Conservation (phyloP, 2,797 vertebrate species). For the Rhyacichthys aspro region DNA sequence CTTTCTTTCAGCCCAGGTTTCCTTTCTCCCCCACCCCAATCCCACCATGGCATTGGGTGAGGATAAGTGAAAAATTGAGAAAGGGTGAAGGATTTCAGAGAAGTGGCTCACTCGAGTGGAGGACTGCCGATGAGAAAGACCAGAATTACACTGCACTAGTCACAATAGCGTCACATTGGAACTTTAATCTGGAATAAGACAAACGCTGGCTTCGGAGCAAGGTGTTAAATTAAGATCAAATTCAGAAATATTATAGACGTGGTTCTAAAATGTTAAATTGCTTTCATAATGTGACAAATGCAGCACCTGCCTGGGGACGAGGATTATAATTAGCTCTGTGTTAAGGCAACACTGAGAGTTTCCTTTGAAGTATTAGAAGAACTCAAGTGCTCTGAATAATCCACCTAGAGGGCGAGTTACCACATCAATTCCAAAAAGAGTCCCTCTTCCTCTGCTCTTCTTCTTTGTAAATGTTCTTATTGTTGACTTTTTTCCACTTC, state of each 20-base stretch:
- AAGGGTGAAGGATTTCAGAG: conserved; percentile 20
- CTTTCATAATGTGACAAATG: conserved; percentile 28
- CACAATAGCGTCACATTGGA: not conserved
- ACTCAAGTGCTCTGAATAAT: conserved; percentile 30
- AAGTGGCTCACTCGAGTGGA: conserved; percentile 5
- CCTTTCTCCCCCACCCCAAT: conserved; percentile 9
- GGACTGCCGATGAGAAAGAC: not conserved
- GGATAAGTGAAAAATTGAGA: conserved; percentile 55
- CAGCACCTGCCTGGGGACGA: conserved; percentile 24
- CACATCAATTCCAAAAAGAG: not conserved
- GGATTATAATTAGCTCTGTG: conserved; percentile 26
- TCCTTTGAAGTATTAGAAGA: conserved; percentile 42
- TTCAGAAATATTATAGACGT: not conserved
- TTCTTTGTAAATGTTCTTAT: too few species aligned
- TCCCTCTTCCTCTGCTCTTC: too few species aligned
- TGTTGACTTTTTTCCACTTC: too few species aligned
- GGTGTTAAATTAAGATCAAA: not conserved
- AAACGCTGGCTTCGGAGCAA: too few species aligned
- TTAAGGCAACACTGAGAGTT: conserved; percentile 24
- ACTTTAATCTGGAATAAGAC: not conserved
- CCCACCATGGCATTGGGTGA: conserved; percentile 28
- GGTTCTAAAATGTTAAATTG: conserved; percentile 19
- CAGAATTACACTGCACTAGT: too few species aligned
- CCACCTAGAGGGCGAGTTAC: conserved; percentile 4
- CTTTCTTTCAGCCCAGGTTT: conserved; percentile 14